Evolutionary conservation across 2,797 vertebrate genomes (phyloP).

Genomic region (Sebastiscus tertius): DNA sequence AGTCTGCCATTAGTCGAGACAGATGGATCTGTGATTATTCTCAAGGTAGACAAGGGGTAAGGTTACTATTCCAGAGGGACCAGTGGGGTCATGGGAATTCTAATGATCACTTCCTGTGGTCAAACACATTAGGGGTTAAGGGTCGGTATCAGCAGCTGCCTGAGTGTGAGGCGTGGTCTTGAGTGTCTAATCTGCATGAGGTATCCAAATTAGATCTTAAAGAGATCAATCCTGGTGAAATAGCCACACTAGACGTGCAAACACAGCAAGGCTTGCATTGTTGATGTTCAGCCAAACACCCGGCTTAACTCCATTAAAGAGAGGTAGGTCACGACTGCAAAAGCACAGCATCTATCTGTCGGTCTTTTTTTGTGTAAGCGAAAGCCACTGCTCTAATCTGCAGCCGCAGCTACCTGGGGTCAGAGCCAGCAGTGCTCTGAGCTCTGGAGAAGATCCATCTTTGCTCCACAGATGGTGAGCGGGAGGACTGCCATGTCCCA

Average conservation of each 20-base stretch:
- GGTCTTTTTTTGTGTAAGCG: conserved; percentile 6
- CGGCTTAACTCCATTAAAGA: conserved; percentile 20
- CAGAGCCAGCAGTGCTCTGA: conserved; percentile 60
- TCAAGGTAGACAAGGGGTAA: neutral
- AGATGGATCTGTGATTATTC: conserved; percentile 34
- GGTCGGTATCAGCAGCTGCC: conserved; percentile 51
- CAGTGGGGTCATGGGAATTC: conserved; percentile 48
- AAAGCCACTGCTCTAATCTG: conserved; percentile 49
- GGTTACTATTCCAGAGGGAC: conserved; percentile 35
- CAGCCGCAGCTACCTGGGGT: conserved; percentile 46
- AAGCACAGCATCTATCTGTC: conserved; percentile 8
- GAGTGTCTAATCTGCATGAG: neutral
- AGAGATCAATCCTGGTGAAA: neutral
- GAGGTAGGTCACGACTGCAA: conserved; percentile 25
- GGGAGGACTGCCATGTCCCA: conserved; percentile 42
- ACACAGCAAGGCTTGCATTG: neutral
- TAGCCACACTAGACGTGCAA: neutral
- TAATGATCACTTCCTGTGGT: conserved; percentile 55
- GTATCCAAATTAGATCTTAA: conserved; percentile 16
- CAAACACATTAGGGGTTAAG: conserved; percentile 40
- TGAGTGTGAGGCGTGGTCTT: neutral
- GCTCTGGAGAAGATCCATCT: conserved; percentile 64
- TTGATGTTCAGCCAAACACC: conserved; percentile 11
- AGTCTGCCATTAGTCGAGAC: neutral
- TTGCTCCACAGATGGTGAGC: conserved; percentile 58